Conservation (phyloP, 1,140 invertebrate genomes). For the Drosophila nebulosa region DNA sequence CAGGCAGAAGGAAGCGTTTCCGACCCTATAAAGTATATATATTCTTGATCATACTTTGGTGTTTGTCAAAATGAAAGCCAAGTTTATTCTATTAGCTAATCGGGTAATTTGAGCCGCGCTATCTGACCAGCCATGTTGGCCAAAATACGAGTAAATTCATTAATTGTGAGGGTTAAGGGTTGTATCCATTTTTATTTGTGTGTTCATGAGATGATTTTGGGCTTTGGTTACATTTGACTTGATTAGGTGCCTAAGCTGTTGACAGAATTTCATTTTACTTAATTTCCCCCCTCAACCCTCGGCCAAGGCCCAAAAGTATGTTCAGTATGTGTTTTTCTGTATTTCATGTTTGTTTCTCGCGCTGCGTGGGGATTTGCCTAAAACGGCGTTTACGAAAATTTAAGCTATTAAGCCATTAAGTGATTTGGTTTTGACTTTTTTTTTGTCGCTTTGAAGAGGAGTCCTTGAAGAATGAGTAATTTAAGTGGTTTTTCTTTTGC, state of each 20-base stretch:
- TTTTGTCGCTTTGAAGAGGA: background rate
- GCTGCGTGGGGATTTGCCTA: background rate
- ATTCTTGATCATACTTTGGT: too few species aligned
- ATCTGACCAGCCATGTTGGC: too few species aligned
- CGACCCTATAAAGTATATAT: too few species aligned
- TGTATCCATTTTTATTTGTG: background rate
- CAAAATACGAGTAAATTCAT: background rate
- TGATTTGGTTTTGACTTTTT: conserved; percentile 12
- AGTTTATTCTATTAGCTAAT: too few species aligned
- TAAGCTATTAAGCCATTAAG: conserved; percentile 37
- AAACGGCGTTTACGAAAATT: conserved; percentile 28
- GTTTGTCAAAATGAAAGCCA: too few species aligned
- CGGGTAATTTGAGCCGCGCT: too few species aligned
- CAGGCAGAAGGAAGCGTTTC: too few species aligned
- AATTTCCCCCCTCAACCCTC: background rate
- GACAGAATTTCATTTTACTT: background rate
- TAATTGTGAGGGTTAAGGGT: too few species aligned
- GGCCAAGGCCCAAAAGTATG: background rate
- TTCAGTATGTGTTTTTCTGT: background rate
- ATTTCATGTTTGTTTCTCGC: background rate
- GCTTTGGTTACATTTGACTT: background rate
- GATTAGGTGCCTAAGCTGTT: background rate
- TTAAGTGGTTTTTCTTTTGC: background rate
- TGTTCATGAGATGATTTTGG: background rate
- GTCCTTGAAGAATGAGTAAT: conserved; percentile 6